A percentile compares a stretch with the other conserved stretches of the same genome.
Conservation (phyloP, 2,888 invertebrate genomes). For the Aspidiotus rigidus region DNA sequence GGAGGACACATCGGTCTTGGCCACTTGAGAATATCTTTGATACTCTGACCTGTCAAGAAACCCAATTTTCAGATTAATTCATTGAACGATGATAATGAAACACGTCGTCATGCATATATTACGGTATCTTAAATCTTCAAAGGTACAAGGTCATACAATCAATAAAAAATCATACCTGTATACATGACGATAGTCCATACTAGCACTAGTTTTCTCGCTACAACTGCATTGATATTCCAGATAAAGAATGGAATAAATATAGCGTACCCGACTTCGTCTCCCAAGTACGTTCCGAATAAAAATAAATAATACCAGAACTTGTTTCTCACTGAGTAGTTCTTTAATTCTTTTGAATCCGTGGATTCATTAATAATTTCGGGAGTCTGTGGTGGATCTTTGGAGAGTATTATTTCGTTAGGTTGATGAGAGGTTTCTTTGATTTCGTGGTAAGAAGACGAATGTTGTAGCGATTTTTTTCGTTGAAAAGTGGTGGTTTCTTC, state of each 20-base stretch:
- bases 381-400: not conserved
- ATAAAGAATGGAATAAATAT: constrained; percentile 89
- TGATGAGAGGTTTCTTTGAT: constrained; percentile 37
- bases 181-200: constrained; percentile 79
- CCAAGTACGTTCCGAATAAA: constrained; percentile 71
- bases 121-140: not conserved
- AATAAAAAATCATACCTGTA: constrained; percentile 52
- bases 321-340: constrained; percentile 48
- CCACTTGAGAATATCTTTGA: constrained; percentile 80
- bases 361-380: not conserved
- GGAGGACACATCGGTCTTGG: constrained; percentile 75
- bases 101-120: not conserved
- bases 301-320: constrained; percentile 79
- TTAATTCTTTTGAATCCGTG: constrained; percentile 1
- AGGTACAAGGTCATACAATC: not conserved
- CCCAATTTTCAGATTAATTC: not conserved
- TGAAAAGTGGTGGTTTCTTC: constrained; percentile 3
- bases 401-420: constrained; percentile 37
- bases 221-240: constrained; percentile 85
- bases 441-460: constrained; percentile 43
- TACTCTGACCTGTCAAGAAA: constrained; percentile 58
- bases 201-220: constrained; percentile 69
- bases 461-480: constrained; percentile 10
- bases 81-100: not conserved
- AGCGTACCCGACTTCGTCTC: constrained; percentile 84